Evolutionary conservation across 2,797 vertebrate genomes (phyloP), one percentile per base, ranked within the genome.

Genomic region (Intellagama lesueurii): DNA sequence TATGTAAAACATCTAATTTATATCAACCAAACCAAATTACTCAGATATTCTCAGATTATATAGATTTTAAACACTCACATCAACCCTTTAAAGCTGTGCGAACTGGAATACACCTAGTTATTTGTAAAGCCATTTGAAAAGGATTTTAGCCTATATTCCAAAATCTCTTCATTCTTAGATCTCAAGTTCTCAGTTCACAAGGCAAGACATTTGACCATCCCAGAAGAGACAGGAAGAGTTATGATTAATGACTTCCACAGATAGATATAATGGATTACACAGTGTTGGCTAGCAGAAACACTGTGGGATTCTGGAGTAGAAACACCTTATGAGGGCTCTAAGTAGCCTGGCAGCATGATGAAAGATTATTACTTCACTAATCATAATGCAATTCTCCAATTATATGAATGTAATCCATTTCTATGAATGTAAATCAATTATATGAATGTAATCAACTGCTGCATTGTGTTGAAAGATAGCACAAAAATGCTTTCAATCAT

Each of bases 71-170:
- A 35, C 56, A 12, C n/a, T 81, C 64, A 35, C 17, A 66, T 1
- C 32, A 81, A 8, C 16, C 32, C 4, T 26, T 64, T 66, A 19
- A 49, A 17, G 1, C 40, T 47, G 24, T 4, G 6, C 26, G 22
- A n/a, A 35, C 26, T 81, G 32, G 11, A 83, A 69, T 30, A 47
- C 40, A 35, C n/a, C 79, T 44, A 26, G 5, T 69, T 82, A 30
- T 72, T 80, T 69, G 24, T 79, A 78, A 77, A 79, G 16, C 9
- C 35, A 86, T 86, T 86, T 86, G 19, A 16, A 73, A 84, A 4
- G 1, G 28, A 24, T 82, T 68, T 82, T 32, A 32, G 56, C 1
- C 52, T 14, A 14, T n/a, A 32, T 30, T 72, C 11, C 32, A n/a
- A 72, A 72, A 16, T 32, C n/a, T 32, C 17, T 72, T 72, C n/a